Evolutionary conservation across 1,140 invertebrate genomes (phyloP), one percentile per base, ranked within the genome.

Genomic region (Penaeus japonicus): DNA sequence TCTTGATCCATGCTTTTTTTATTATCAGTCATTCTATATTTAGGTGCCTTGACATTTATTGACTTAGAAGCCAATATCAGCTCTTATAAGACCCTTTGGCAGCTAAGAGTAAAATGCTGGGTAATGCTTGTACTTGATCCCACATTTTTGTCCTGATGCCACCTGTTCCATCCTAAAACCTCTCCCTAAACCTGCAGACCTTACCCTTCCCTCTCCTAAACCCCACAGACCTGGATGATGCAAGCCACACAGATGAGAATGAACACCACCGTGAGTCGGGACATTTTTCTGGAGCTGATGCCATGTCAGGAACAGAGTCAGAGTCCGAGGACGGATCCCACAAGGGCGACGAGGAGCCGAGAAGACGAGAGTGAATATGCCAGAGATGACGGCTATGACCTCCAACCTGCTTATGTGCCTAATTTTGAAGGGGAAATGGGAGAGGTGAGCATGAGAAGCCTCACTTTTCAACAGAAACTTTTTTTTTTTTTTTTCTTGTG

Each of bases 311-410:
- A 78, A 27, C 90, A 90, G 86, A 90, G 54, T 87, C 89, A 65
- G 92, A 92, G 39, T 94, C 93, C 3, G 93, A 91, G 70, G 94
- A 94, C 86, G 94, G 94, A 4, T 92, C 91, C 62, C 94, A 94
- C 87, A 94, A 94, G 81, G 94, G 93, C 62, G 93, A 93, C 80
- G 91, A 91, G 5, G 92, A 93, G 22, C 90, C 91, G 39, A 83
- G 92, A 93, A 55, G 91, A 92, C 30, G 92, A 92, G 80, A n/a
- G n/a, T n/a, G 92, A 92, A 15, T 92, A 91, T 20, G 88, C 86
- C 17, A 85, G 90, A 30, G 87, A 92, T 77, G 91, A 91, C 55
- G 92, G 93, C 53, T 91, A 92, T 27, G 91, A 92, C 73, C 92
- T 85, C 93, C 94, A 54, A 92, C 91, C 89, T 54, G 82, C 80